phyloP scores from a whole-genome alignment of 2,888 invertebrate species.

The Keiferia lycopersicella region DNA sequence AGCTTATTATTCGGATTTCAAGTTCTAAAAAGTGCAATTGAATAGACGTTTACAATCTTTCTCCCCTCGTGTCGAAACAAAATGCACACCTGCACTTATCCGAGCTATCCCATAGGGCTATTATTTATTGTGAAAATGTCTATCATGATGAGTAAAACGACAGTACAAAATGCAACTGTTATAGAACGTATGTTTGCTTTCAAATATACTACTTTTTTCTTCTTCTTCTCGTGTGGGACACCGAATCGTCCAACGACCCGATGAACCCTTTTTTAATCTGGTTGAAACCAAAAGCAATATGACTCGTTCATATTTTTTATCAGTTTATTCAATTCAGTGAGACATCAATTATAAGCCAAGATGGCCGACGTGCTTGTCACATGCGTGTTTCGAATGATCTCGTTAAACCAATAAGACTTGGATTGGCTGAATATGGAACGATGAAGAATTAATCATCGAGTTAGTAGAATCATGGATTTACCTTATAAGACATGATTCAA shows the following conservation, averaged over 20 bases:
- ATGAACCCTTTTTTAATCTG: too few species aligned
- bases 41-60: background rate
- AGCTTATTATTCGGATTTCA: background rate
- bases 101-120: background rate
- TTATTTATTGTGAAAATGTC: background rate
- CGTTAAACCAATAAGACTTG: conserved; percentile 8
- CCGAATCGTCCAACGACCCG: too few species aligned
- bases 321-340: conserved; percentile 31
- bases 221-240: too few species aligned
- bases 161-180: background rate
- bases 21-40: background rate
- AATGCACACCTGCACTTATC: conserved; percentile 11
- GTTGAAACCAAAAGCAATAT: too few species aligned
- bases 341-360: conserved; percentile 41
- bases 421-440: conserved; percentile 9
- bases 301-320: background rate
- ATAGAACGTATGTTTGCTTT: background rate
- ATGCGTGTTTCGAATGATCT: conserved; percentile 33
- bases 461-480: background rate
- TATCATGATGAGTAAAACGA: background rate
- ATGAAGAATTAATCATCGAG: conserved; percentile 3
- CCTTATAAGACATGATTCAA: background rate
- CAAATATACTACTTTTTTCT: background rate
- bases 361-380: conserved; percentile 38
- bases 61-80: background rate